These are phyloP conservation scores for Paracentrotus lividus DNA, from an alignment of 53 echinoderm and acorn worm species.

Conservation along the genomic window DNA sequence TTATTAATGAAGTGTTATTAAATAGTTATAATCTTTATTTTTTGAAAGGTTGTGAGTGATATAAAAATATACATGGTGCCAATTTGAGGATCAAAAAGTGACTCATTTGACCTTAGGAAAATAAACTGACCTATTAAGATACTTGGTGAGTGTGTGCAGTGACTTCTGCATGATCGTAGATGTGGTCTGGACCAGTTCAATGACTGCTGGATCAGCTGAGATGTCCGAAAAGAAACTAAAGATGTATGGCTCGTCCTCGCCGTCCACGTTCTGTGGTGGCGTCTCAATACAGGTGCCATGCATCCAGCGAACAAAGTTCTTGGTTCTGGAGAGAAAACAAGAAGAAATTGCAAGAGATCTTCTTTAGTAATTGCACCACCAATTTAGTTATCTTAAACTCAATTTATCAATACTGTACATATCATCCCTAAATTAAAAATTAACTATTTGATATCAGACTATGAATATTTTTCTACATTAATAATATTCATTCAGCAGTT, in stretches of 20 bases:
- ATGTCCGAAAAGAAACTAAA: constrained; percentile 99
- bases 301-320: constrained; percentile 99
- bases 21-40: no score
- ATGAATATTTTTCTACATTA: no score
- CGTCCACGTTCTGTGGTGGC: constrained; percentile 94
- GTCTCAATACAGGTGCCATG: constrained; percentile 98
- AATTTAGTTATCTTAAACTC: no score
- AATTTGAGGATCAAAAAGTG: no score
- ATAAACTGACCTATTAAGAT: constrained; percentile 94
- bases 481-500: no score
- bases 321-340: constrained; percentile 73
- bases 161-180: constrained; percentile 91
- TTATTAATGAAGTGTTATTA: no score
- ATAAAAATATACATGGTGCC: no score
- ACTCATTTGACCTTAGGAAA: no score
- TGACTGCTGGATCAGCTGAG: constrained; percentile 81
- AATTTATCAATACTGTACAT: no score
- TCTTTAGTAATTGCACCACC: not conserved
- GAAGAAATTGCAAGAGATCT: not conserved
- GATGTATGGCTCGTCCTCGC: constrained; percentile 94
- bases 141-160: constrained; percentile 89
- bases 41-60: no score
- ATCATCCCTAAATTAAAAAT: no score
- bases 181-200: constrained; percentile 81
- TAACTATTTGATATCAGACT: no score